phyloP scores from a whole-genome alignment of 2,888 invertebrate genomes.

The Aphidius colemani region DNA sequence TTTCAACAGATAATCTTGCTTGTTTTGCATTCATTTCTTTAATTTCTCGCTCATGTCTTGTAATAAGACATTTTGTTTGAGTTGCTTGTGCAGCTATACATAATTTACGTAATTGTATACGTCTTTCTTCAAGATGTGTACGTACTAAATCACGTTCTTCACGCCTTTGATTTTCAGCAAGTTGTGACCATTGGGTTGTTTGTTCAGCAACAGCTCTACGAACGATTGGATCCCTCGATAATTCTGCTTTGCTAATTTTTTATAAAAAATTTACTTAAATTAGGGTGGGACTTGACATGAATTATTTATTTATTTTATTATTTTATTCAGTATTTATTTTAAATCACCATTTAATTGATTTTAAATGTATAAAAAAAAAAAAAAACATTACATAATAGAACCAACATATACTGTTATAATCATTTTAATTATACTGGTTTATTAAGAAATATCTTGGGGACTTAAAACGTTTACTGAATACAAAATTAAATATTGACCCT shows the following conservation, averaged over 20 bases:
- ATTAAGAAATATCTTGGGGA: neutral
- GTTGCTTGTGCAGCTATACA: constrained; percentile 81
- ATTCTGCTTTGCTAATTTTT: constrained; percentile 73
- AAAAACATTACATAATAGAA: neutral
- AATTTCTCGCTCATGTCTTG: constrained; percentile 87
- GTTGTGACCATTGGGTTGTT: constrained; percentile 91
- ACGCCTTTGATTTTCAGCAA: constrained; percentile 81
- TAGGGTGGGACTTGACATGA: no score
- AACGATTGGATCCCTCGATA: constrained; percentile 77
- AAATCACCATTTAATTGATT: neutral
- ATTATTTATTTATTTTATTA: constrained; percentile 8
- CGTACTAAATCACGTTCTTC: constrained; percentile 84
- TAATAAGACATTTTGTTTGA: constrained; percentile 89
- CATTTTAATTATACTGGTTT: neutral
- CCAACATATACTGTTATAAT: no score
- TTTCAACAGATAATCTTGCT: constrained; percentile 96
- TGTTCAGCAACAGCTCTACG: constrained; percentile 88
- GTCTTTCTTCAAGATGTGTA: constrained; percentile 83
- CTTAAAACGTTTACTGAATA: no score
- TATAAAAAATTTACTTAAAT: constrained; percentile 18
- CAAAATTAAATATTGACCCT: no score
- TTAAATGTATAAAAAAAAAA: neutral
- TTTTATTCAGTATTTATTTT: constrained; percentile 2
- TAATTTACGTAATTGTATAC: constrained; percentile 70
- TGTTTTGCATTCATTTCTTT: constrained; percentile 95